Evolutionary conservation across 1,140 invertebrate species (phyloP), one percentile per base, ranked within the genome.

Genomic region (Polypedilum vanderplanki): DNA sequence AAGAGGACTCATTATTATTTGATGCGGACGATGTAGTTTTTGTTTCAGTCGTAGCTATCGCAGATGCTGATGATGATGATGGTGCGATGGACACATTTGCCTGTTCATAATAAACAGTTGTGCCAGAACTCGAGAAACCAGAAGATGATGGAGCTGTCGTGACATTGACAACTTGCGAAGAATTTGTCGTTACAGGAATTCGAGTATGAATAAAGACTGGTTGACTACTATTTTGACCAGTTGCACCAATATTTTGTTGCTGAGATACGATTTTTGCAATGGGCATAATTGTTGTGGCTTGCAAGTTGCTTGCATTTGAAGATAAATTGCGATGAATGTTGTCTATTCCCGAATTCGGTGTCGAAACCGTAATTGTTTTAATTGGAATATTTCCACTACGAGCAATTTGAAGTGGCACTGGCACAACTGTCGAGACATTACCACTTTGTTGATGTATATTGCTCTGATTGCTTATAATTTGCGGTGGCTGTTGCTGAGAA

Each of bases 221-320:
- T 4, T 70, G 65, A 70, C 20, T 70, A 4, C 3, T n/a, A n/a
- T 15, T 15, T n/a, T 57, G 46, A n/a, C 46, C 46, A 57, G 10
- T n/a, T 15, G n/a, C n/a, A n/a, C 46, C 46, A 18, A 70, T 9
- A 70, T 20, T 70, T 70, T 70, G 65, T 20, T 70, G 65, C 20
- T 70, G 65, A 20, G 65, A 70, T 8, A 70, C 65, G 8, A 70
- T n/a, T 10, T 70, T 70, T 20, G 65, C 20, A 10, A 70, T 70
- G 17, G 65, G 65, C 65, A 70, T 70, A 22, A 70, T 70, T 70
- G 65, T 70, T 22, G 65, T 70, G 3, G 65, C 65, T 22, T 70
- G 65, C 17, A 70, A 15, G n/a, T 15, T 57, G n/a, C 46, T 57
- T 57, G 46, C 46, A 57, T 70, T 18, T 70, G 18, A 33, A 33